A percentile compares a stretch with the other conserved stretches of the same genome.
Conservation (phyloP, 2,797 vertebrate genomes). For the Arctocebus calabarensis region DNA sequence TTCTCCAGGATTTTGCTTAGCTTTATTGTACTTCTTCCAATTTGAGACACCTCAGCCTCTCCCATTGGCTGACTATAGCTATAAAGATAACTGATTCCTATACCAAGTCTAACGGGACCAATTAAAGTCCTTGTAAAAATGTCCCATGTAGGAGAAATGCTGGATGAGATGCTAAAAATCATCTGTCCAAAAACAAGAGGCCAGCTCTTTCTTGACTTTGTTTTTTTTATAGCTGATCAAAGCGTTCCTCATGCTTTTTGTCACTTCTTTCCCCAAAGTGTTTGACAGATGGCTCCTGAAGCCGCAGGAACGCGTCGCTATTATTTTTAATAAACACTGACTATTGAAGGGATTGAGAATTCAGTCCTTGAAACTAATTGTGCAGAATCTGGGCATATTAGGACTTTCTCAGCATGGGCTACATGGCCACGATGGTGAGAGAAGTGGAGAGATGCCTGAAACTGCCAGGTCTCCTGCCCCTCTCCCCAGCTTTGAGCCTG, state of each 20-base stretch:
- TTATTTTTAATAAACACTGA: constrained; percentile 61
- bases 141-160: constrained; percentile 68
- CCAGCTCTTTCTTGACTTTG: background rate
- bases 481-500: background rate
- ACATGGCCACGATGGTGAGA: background rate
- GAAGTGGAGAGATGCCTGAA: background rate
- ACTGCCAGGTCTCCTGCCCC: background rate
- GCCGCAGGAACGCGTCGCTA: constrained; percentile 40
- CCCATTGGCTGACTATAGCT: constrained; percentile 30
- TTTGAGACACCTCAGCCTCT: constrained; percentile 28
- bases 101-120: constrained; percentile 61
- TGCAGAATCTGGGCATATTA: background rate
- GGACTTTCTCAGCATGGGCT: background rate
- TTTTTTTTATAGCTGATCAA: constrained; percentile 49
- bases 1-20: constrained; percentile 69
- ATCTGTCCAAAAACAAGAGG: constrained; percentile 60
- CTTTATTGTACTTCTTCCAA: constrained; percentile 15
- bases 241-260: background rate
- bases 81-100: constrained; percentile 67
- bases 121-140: constrained; percentile 80
- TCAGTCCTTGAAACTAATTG: constrained; percentile 57
- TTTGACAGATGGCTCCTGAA: constrained; percentile 64
- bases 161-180: constrained; percentile 45
- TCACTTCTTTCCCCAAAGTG: constrained; percentile 59
- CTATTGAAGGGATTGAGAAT: constrained; percentile 54